Base-by-base conservation (phyloP, 2,113 vertebrate species). In the Otis tarda region DNA sequence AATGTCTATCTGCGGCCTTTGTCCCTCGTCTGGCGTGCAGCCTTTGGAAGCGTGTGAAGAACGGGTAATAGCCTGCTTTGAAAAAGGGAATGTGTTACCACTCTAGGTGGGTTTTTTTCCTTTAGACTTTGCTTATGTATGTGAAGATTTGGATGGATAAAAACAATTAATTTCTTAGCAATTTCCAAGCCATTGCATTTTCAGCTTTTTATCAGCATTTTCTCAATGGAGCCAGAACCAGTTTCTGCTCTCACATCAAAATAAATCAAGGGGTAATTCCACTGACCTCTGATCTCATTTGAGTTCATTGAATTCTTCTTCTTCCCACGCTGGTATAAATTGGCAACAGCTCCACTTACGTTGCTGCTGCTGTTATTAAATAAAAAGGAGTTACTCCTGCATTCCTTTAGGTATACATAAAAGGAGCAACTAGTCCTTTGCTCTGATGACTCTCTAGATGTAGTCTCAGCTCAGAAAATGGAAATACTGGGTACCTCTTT, bases 1-100 rank as follows among this genome's bases (percentile, higher is more conserved):
- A 96, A 96, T 94, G 96, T 97, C 91, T 92, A 90, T 91, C 96
- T 82, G 75, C 21, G 73, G 80, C 97, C 96, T 97, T 86, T 96
- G 90, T 96, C 95, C 94, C 83, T 95, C 27, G 37, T n/a, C 70
- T 93, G 74, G 81, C 1, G 0, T 41, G 57, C 81, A 91, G 94
- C 73, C 91, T 84, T 87, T 79, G 90, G 90, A 92, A 87, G 80
- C 2, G 0, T 76, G 61, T 41, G 50, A 49, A 43, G 82, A 83
- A 52, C 24, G 2, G 41, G 68, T 80, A 96, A 93, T 83, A 95
- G 64, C 74, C 67, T 95, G 78, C 86, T 90, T 81, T 95, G 64
- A 52, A 67, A 84, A 85, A 76, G 22, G 47, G 41, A 41, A 4
- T 7, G 23, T 41, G 30, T 63, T 73, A 33, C 59, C 49, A 37